A percentile compares a stretch with the other conserved stretches of the same genome.
These are phyloP conservation scores for Philotrypesis tridentata DNA, from an alignment of 1,140 invertebrate genomes.

Conservation along the genomic window DNA sequence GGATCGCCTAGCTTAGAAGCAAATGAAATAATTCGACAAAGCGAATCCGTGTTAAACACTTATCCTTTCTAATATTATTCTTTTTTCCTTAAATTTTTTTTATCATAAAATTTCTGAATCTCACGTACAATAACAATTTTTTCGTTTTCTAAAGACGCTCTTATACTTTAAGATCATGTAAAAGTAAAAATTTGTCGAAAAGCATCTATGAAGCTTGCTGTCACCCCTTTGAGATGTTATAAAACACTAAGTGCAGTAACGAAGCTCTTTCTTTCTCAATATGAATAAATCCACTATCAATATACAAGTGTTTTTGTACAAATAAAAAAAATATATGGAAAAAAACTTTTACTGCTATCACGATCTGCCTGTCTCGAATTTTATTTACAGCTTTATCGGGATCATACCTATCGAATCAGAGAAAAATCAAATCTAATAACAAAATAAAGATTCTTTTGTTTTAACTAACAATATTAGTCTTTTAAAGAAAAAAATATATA, in stretches of 20 bases:
- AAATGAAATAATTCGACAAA: conserved; percentile 17
- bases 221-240: conserved; percentile 29
- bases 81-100: conserved; percentile 26
- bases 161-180: conserved; percentile 45
- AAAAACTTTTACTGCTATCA: conserved; percentile 34
- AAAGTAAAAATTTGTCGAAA: conserved; percentile 48
- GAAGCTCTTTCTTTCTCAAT: conserved; percentile 31
- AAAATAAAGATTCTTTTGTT: conserved; percentile 40
- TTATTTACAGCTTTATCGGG: conserved; percentile 43
- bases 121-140: conserved; percentile 37
- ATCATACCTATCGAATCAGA: conserved; percentile 22
- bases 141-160: conserved; percentile 15
- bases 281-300: conserved; percentile 42
- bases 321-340: conserved; percentile 41
- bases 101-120: conserved; percentile 44
- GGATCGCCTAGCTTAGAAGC: conserved; percentile 23
- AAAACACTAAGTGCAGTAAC: conserved; percentile 46
- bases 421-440: conserved; percentile 40
- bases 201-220: conserved; percentile 41
- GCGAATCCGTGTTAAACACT: conserved; percentile 34
- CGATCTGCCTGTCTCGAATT: conserved; percentile 38
- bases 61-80: conserved; percentile 34
- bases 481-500: conserved; percentile 34
- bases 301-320: conserved; percentile 48
- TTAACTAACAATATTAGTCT: conserved; percentile 16